Evolutionary conservation across 2,113 vertebrate species (phyloP).

Genomic region (Etia nguti): DNA sequence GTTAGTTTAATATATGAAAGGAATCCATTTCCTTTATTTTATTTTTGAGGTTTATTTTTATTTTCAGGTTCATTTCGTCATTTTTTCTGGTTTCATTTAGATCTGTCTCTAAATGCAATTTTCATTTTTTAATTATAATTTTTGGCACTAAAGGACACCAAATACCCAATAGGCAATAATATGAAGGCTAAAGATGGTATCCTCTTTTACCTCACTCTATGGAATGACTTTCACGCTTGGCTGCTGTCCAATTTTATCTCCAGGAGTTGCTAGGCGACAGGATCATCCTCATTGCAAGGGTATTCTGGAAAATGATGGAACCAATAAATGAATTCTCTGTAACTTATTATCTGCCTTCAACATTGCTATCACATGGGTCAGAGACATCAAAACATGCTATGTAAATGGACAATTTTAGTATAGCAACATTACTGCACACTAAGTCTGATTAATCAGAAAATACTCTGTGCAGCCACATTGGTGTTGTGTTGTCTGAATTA

Average conservation of each 20-base stretch:
- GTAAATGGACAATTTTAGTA: not conserved
- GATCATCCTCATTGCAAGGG: constrained; percentile 40
- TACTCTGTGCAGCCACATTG: not conserved
- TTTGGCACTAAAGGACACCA: not conserved
- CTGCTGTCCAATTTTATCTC: constrained; percentile 65
- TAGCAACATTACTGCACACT: not conserved
- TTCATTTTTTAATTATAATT: not conserved
- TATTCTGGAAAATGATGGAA: constrained; percentile 50
- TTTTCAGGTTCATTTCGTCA: not conserved
- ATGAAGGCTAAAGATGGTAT: constrained; percentile 22
- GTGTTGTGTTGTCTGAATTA: not conserved
- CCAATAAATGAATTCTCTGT: constrained; percentile 43
- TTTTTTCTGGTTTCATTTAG: not conserved
- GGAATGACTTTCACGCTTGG: constrained; percentile 62
- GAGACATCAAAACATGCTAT: not conserved
- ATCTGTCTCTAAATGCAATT: not conserved
- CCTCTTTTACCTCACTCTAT: constrained; percentile 31
- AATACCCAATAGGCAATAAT: constrained; percentile 4
- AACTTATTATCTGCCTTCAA: constrained; percentile 22
- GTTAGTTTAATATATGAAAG: not conserved
- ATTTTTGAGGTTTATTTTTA: not conserved
- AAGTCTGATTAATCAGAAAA: not conserved
- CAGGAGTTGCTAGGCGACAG: constrained; percentile 64
- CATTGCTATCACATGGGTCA: constrained; percentile 1
- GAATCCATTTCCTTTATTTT: not conserved